A percentile compares a stretch with the other conserved stretches of the same genome.
Conservation (phyloP, 2,888 invertebrate genomes). For the Keiferia lycopersicella region DNA sequence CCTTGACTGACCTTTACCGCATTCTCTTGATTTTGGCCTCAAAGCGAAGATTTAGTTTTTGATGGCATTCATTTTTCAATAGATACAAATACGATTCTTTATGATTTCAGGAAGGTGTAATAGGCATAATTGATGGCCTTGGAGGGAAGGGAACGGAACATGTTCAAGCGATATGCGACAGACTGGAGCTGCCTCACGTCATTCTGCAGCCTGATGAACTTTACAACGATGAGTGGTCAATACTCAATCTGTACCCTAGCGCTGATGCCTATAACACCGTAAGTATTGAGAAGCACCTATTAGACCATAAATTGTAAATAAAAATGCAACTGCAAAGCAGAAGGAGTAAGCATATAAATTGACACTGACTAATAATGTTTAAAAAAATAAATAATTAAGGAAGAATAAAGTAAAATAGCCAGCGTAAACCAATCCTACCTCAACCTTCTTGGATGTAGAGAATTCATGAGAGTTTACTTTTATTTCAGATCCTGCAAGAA, state of each 20-base stretch:
- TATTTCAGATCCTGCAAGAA: constrained; percentile 81
- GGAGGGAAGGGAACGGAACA: constrained; percentile 86
- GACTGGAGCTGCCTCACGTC: constrained; percentile 92
- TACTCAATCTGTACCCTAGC: constrained; percentile 87
- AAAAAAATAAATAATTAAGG: no score
- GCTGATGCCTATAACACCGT: constrained; percentile 64
- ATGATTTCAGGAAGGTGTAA: constrained; percentile 84
- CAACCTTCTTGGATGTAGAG: no score
- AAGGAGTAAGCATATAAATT: not conserved
- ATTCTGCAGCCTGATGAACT: constrained; percentile 88
- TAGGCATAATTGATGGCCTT: constrained; percentile 93
- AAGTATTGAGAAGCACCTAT: no score
- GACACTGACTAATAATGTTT: no score
- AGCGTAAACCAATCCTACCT: not conserved
- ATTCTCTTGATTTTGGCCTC: no score
- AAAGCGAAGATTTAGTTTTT: no score
- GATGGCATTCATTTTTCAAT: no score
- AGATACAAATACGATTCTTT: constrained; percentile 21
- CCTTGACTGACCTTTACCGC: no score
- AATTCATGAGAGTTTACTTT: no score
- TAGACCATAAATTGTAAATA: no score
- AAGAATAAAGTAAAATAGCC: no score
- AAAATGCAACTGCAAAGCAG: not conserved
- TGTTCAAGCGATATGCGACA: constrained; percentile 91
- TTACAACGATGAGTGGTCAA: constrained; percentile 68